Conservation (phyloP, 2,888 invertebrate species). For the Malthinus seriepunctatus region DNA sequence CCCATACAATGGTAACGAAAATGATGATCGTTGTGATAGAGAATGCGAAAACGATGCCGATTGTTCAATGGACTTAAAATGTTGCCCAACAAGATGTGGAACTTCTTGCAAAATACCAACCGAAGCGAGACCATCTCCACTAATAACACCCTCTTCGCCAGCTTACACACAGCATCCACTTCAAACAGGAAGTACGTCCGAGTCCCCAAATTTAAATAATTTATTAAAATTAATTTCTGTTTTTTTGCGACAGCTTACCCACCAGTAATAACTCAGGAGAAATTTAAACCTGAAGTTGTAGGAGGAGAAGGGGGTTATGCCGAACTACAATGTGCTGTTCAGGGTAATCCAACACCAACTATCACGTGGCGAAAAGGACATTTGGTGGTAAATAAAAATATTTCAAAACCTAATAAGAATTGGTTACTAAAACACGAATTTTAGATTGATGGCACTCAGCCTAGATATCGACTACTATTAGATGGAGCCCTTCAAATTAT, state of each 20-base stretch:
- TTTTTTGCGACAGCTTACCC: conserved; percentile 43
- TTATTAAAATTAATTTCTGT: conserved; percentile 1
- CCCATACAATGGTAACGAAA: conserved; percentile 57
- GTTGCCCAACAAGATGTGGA: conserved; percentile 81
- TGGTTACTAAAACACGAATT: conserved; percentile 6
- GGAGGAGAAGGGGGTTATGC: conserved; percentile 75
- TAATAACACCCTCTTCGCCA: conserved; percentile 51
- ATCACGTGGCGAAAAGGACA: conserved; percentile 78
- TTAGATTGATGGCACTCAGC: conserved; percentile 74
- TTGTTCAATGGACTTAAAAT: conserved; percentile 77
- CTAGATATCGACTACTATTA: conserved; percentile 71
- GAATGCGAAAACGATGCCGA: conserved; percentile 83
- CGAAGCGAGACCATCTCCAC: conserved; percentile 45
- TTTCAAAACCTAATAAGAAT: not conserved
- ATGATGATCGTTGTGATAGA: conserved; percentile 60
- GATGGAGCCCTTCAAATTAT: conserved; percentile 80
- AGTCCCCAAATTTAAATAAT: not conserved
- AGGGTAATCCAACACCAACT: conserved; percentile 76
- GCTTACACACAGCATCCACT: conserved; percentile 48
- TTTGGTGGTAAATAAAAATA: conserved; percentile 66
- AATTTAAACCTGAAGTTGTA: conserved; percentile 62
- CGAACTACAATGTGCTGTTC: conserved; percentile 73
- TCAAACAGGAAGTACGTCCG: conserved; percentile 44
- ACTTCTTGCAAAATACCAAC: conserved; percentile 67
- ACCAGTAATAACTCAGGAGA: conserved; percentile 49